Evolutionary conservation across 2,113 vertebrate genomes (phyloP), one percentile per base, ranked within the genome.

Genomic region (Xyliphius kryptos): DNA sequence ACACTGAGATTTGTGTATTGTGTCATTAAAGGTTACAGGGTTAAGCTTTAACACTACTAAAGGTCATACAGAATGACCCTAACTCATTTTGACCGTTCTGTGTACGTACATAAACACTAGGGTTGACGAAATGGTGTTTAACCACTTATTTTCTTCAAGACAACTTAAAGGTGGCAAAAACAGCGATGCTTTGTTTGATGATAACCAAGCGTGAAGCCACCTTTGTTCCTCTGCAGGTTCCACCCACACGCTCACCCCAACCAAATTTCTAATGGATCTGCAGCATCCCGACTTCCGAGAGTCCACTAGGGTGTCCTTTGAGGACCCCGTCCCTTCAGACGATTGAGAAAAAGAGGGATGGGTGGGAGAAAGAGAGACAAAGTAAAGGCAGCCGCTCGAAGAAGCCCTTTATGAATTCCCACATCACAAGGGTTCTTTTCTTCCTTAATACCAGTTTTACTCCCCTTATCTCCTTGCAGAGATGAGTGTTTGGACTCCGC

Each of bases 221-320:
- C 90, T 97, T 91, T 97, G 90, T 97, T 97, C 94, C 95, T 93
- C 89, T 77, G 68, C 96, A 99, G 96, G 96, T 96, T 91, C 96
- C 87, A 98, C 96, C 90, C 93, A 99, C 85, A 91, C 91, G 89
- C 91, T 97, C 83, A 98, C 94, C 88, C 96, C 96, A 89, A 96
- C 91, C 92, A 95, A 98, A 94, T 98, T 97, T 91, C 94, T 99
- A 92, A 93, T 88, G 94, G 96, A 99, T 90, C 94, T 99, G 89
- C 95, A 91, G 90, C 96, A 99, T 91, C 95, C 94, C 87, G 95
- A 98, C 94, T 99, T 99, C 94, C 90, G 94, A 91, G 95, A 98
- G 90, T 95, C 92, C 81, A 93, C 94, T 95, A 94, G 92, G 93
- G 96, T 99, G 86, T 97, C 96, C 90, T 99, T 99, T 97, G 95